A percentile compares a stretch with the other conserved stretches of the same genome.
Conservation (phyloP, 30 jellyfish, hydroid and myxozoan species). For the Catostylus mosaicus region DNA sequence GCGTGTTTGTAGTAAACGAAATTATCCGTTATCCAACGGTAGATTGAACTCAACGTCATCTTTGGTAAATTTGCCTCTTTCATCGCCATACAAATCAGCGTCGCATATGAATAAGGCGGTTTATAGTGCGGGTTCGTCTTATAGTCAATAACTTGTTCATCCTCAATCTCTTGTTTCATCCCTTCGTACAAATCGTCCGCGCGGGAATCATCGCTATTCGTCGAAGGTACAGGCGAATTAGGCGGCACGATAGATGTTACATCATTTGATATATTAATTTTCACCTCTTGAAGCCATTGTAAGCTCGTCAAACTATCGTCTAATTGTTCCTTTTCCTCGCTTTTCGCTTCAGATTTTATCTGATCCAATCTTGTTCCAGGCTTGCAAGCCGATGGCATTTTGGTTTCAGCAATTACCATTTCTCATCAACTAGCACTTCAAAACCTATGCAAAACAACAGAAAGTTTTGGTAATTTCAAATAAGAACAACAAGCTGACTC, state of each 20-base stretch:
- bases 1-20: constrained; percentile 94
- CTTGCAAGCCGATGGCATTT: constrained; percentile 38
- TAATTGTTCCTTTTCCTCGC: constrained; percentile 28
- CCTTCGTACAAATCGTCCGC: constrained; percentile 70
- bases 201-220: constrained; percentile 85
- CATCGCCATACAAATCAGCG: constrained; percentile 98
- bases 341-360: constrained; percentile 27
- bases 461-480: too few species aligned
- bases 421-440: background rate
- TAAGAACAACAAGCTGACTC: too few species aligned
- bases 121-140: constrained; percentile 88
- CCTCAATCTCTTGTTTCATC: constrained; percentile 58
- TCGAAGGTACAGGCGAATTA: constrained; percentile 97
- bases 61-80: constrained; percentile 85
- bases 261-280: constrained; percentile 77
- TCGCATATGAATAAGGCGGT: constrained; percentile 99
- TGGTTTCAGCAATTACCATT: constrained; percentile 19
- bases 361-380: constrained; percentile 22
- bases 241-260: constrained; percentile 78
- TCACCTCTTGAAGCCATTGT: constrained; percentile 95
- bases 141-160: constrained; percentile 71
- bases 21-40: constrained; percentile 98
- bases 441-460: background rate
- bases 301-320: constrained; percentile 97
- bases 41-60: constrained; percentile 96